Evolutionary conservation across 2,113 vertebrate genomes (phyloP).

Genomic region (Parus major): DNA sequence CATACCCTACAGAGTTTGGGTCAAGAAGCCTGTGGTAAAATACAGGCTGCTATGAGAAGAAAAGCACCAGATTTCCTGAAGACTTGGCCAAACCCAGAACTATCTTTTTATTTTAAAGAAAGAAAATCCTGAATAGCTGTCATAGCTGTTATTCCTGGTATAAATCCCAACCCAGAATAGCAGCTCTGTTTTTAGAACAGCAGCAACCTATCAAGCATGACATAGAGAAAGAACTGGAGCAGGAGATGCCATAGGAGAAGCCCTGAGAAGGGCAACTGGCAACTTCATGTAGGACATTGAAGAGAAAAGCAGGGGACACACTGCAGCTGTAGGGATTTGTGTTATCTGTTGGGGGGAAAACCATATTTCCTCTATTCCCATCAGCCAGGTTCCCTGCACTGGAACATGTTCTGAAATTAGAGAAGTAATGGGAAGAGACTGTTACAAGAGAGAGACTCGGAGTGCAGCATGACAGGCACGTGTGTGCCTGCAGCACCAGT

Average conservation of each 20-base stretch:
- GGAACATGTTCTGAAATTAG: neutral
- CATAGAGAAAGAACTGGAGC: neutral
- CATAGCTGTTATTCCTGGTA: neutral
- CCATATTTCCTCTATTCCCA: neutral
- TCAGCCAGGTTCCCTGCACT: neutral
- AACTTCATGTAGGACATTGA: neutral
- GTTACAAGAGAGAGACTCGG: neutral
- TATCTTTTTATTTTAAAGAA: neutral
- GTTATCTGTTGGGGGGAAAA: neutral
- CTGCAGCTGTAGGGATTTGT: neutral
- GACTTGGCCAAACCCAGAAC: neutral
- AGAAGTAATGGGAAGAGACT: neutral
- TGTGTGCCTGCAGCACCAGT: rapidly evolving
- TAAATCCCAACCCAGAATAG: neutral
- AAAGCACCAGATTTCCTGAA: neutral
- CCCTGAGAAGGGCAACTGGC: neutral
- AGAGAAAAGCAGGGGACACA: neutral
- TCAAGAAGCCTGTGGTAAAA: neutral
- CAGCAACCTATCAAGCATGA: neutral
- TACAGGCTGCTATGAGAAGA: neutral
- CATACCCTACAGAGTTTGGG: neutral
- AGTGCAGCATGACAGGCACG: rapidly evolving
- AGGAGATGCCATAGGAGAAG: neutral
- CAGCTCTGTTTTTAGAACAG: neutral
- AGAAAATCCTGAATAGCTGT: neutral